These are phyloP conservation scores for Lordiphosa mommai DNA, from an alignment of 1,140 invertebrate genomes.

Conservation along the genomic window DNA sequence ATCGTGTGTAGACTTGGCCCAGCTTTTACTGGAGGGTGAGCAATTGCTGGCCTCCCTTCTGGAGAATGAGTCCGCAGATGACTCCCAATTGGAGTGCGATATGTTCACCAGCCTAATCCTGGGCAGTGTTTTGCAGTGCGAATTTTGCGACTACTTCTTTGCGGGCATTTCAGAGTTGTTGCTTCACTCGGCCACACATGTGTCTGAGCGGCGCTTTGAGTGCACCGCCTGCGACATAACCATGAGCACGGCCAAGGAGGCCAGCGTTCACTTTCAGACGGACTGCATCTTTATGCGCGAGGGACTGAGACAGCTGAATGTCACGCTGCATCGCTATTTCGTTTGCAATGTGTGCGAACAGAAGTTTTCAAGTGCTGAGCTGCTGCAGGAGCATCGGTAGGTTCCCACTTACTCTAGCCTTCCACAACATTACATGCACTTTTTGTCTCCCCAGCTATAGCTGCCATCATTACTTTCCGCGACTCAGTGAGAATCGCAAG, in stretches of 20 bases:
- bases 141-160: conserved; percentile 82
- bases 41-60: background rate
- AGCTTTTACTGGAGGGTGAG: conserved; percentile 11
- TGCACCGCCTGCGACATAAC: conserved; percentile 81
- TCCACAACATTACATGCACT: too few relatives aligned
- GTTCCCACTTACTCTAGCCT: too few relatives aligned
- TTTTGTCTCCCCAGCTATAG: conserved; percentile 52
- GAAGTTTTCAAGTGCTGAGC: conserved; percentile 67
- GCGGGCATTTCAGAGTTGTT: conserved; percentile 80
- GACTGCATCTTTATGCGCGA: conserved; percentile 80
- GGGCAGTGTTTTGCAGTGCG: conserved; percentile 81
- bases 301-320: conserved; percentile 45
- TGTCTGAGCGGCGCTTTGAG: conserved; percentile 81
- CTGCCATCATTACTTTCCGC: conserved; percentile 69
- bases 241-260: conserved; percentile 80
- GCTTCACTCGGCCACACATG: conserved; percentile 80
- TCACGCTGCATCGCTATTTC: conserved; percentile 60
- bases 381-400: conserved; percentile 80
- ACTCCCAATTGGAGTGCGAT: background rate
- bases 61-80: background rate
- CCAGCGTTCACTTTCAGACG: conserved; percentile 81
- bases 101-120: conserved; percentile 34
- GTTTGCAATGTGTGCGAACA: conserved; percentile 80
- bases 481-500: conserved; percentile 27
- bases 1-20: background rate